These are phyloP conservation scores for Thaleichthys pacificus DNA, from an alignment of 2,797 vertebrate species.

Conservation along the genomic window DNA sequence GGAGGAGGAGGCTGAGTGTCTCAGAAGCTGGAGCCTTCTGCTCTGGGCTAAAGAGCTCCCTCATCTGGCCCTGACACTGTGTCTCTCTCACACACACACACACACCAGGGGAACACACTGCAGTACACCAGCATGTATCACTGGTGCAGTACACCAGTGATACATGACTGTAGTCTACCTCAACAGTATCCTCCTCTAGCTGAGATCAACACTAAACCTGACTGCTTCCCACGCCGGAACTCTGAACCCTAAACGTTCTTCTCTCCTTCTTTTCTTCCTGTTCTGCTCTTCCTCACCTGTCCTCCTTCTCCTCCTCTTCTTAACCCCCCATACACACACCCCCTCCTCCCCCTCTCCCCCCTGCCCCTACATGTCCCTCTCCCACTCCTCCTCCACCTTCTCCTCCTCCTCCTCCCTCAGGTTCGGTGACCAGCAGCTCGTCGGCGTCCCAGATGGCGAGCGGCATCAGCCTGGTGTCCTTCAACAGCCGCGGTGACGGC, in stretches of 20 bases:
- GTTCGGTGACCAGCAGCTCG: conserved; percentile 86
- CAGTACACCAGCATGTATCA: neutral
- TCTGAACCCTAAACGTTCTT: neutral
- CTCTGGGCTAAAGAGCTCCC: conserved; percentile 6
- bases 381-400: neutral
- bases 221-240: no score
- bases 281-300: neutral
- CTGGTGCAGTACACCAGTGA: rapidly evolving
- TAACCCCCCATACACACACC: neutral
- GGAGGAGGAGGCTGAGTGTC: neutral
- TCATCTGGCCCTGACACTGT: neutral
- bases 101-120: neutral
- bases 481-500: conserved; percentile 88
- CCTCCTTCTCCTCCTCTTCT: no score
- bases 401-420: conserved; percentile 55
- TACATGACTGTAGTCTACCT: no score
- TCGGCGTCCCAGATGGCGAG: conserved; percentile 92
- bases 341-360: neutral
- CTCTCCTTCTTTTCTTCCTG: neutral
- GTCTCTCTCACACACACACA: conserved; percentile 9
- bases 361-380: neutral
- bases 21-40: neutral
- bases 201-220: no score
- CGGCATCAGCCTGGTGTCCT: conserved; percentile 89
- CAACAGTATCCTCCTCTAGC: no score